Evolutionary conservation across 2,888 invertebrate genomes (phyloP).

Genomic region (Acheta domesticus): DNA sequence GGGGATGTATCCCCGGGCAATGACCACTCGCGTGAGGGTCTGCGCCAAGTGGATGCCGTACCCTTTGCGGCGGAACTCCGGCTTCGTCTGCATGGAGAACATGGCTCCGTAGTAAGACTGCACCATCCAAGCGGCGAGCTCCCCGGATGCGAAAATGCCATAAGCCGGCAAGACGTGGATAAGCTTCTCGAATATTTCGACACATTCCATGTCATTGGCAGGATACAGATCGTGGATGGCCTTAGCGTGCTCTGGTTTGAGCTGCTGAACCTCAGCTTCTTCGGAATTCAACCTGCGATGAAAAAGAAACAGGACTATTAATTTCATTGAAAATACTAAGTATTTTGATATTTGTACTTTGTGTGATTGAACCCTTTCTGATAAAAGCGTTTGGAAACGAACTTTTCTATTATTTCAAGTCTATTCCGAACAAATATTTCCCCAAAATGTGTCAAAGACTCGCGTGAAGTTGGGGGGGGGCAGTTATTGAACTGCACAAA

Average conservation of each 20-base stretch:
- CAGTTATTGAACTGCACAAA: not conserved
- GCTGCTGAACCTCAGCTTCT: slow-evolving; percentile 72
- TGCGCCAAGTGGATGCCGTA: slow-evolving; percentile 72
- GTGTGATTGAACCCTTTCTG: too few relatives aligned
- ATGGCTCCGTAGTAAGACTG: slow-evolving; percentile 88
- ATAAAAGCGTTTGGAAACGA: too few relatives aligned
- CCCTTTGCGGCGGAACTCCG: slow-evolving; percentile 55
- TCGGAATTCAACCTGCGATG: slow-evolving; percentile 53
- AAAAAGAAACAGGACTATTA: not conserved
- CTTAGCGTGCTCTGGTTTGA: slow-evolving; percentile 73
- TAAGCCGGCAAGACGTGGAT: slow-evolving; percentile 75
- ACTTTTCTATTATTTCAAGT: too few relatives aligned
- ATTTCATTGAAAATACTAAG: too few relatives aligned
- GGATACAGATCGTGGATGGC: slow-evolving; percentile 83
- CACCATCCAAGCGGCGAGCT: slow-evolving; percentile 86
- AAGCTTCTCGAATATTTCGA: slow-evolving; percentile 76
- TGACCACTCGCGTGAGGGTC: slow-evolving; percentile 57
- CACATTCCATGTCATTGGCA: slow-evolving; percentile 82
- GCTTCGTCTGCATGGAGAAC: slow-evolving; percentile 87
- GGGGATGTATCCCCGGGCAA: slow-evolving; percentile 72
- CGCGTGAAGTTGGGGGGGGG: not conserved
- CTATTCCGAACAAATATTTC: not conserved
- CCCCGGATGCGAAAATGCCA: slow-evolving; percentile 67
- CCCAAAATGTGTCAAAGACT: not conserved
- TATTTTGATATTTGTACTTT: too few relatives aligned